Evolutionary conservation across 2,797 vertebrate species (phyloP), one percentile per base, ranked within the genome.

Genomic region (Halcyon chelicuti): DNA sequence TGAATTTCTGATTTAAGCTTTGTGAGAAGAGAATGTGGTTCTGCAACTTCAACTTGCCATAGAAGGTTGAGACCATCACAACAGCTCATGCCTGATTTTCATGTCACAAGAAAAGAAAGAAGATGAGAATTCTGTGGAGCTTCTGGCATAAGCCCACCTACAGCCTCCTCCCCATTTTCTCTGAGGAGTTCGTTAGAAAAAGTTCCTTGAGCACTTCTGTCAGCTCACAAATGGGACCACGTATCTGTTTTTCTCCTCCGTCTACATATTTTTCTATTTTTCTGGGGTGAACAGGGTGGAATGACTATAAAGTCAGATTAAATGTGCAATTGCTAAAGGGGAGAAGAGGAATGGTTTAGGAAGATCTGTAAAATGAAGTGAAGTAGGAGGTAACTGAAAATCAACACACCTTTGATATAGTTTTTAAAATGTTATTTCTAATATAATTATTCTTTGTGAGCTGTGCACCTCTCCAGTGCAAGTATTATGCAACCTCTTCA

Each of bases 401-500:
- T 2, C 7, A 14, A 12, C 1, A 2, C 15, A 35, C 2, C 4
- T 47, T 58, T 35, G 3, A 21, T 22, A 33, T 5, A 23, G 33
- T 15, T 72, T 75, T 79, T 2, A 1, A 60, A 73, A 49, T 17
- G 16, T 5, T 42, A 0, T 61, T 93, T 67, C n/a, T 51, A 62
- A 49, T 11, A 18, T 14, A 65, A 5, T 17, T 73, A 6, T 29
- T n/a, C 15, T 8, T 85, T 85, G 70, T 29, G 4, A 76, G 10
- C 42, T 58, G 7, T 9, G 7, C 29, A 54, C 8, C 26, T 79
- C 40, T 57, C 29, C 15, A 54, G 33, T 28, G 7, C 10, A 58
- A 57, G 9, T 2, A 0, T 31, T 3, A 6, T 5, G 6, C 15
- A 72, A 18, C 14, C 5, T 65, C 7, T 5, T 33, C 7, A 7